These are phyloP conservation scores for Acrossocheilus fasciatus DNA, from an alignment of 2,797 vertebrate species.

Conservation along the genomic window DNA sequence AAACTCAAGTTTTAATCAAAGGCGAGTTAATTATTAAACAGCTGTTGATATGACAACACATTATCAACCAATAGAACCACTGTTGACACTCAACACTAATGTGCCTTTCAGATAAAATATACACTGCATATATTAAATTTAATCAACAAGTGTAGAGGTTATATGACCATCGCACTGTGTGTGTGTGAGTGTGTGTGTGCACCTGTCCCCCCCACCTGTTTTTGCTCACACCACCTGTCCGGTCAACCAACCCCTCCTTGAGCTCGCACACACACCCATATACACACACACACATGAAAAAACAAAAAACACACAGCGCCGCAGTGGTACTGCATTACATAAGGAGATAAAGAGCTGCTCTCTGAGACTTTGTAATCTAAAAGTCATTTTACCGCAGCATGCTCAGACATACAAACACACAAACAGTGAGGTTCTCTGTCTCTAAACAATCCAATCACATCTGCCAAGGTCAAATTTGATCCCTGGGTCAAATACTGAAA, in stretches of 20 bases:
- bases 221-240: conserved; percentile 56
- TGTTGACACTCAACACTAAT: not conserved
- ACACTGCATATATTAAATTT: conserved; percentile 18
- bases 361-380: not conserved
- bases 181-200: conserved; percentile 1
- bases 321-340: conserved; percentile 37
- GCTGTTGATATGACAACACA: conserved; percentile 28
- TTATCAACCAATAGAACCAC: conserved; percentile 7
- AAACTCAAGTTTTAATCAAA: not conserved
- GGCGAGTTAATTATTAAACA: conserved; percentile 19
- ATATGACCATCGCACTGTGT: conserved; percentile 9
- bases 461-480: not conserved
- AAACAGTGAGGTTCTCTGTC: not conserved
- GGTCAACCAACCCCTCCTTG: conserved; percentile 12
- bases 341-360: conserved; percentile 47
- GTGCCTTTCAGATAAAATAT: not conserved
- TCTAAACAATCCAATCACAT: not conserved
- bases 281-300: conserved; percentile 35
- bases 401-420: not conserved
- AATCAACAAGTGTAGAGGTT: conserved; percentile 13
- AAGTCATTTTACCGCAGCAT: conserved; percentile 5
- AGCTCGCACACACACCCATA: not conserved
- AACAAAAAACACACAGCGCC: not conserved
- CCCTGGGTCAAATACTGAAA: not conserved
- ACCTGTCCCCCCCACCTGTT: conserved; percentile 57